Evolutionary conservation across 1,140 invertebrate genomes (phyloP), one percentile per base, ranked within the genome.

Genomic region (Drosophila pruinosa): DNA sequence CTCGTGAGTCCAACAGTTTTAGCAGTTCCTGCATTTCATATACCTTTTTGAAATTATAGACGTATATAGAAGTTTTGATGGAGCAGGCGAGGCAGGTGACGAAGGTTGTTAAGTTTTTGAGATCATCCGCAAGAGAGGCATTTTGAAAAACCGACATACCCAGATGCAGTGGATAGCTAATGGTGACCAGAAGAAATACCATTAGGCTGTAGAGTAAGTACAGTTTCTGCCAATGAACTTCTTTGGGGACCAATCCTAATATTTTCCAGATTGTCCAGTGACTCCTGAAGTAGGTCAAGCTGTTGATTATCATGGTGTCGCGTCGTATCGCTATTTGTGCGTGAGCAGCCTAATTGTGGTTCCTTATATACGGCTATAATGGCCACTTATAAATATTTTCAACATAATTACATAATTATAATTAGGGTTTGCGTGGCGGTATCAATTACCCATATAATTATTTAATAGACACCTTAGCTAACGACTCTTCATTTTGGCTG

Each of bases 121-220:
- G 80, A n/a, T 89, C 72, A 2, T 80, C 79, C 12, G 73, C 63
- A 1, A 83, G 38, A 3, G 22, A 78, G 0, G 43, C 26, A 8
- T 75, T 89, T 0, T 28, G 54, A 12, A 90, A 82, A 0, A 88
- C 22, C 0, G 45, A 45, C 47, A 89, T 22, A 4, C 62, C 70
- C 45, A 90, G 34, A 58, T 90, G 89, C 0, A 90, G 2, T 2
- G 89, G 88, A 71, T 85, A 90, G 8, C 52, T 56, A 1, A 85
- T 0, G 1, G 79, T 90, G 1, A 85, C 41, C 0, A 75, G 1
- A 1, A 90, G 1, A 14, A 89, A 63, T 8, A 85, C 0, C 7
- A 78, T 0, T 3, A 89, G 10, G 4, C 52, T 57, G 12, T 65
- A 72, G 3, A 10, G 3, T 3, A 76, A 4, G 31, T 69, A 76